phyloP scores from a whole-genome alignment of 2,888 invertebrate genomes.

The Cryptocephalus primarius region DNA sequence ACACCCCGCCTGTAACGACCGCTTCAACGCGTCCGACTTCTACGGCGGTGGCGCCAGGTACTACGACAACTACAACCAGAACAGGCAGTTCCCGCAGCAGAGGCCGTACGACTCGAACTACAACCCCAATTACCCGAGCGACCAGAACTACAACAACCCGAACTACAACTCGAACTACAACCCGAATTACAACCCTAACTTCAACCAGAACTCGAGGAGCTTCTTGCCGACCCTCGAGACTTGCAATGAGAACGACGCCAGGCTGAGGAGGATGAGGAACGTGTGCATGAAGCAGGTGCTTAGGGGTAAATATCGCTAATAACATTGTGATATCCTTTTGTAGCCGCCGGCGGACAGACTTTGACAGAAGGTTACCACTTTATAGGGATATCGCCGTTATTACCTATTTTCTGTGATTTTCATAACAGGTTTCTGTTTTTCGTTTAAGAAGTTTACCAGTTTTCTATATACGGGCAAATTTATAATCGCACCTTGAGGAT shows the following conservation, averaged over 20 bases:
- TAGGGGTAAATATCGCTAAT: conserved; percentile 51
- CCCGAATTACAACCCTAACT: neutral
- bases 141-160: conserved; percentile 8
- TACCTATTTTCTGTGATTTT: no score
- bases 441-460: no score
- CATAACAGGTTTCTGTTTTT: no score
- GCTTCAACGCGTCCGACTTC: conserved; percentile 49
- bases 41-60: conserved; percentile 7
- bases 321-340: conserved; percentile 48
- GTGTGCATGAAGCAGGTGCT: conserved; percentile 68
- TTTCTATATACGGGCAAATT: no score
- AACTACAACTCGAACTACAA: conserved; percentile 14
- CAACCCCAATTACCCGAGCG: conserved; percentile 30
- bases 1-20: conserved; percentile 60
- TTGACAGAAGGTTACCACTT: conserved; percentile 38
- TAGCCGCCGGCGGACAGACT: conserved; percentile 44
- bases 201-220: neutral
- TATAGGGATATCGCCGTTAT: no score
- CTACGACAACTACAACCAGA: conserved; percentile 10
- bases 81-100: conserved; percentile 32
- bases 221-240: conserved; percentile 13
- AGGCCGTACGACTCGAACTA: conserved; percentile 4
- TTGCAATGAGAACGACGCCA: conserved; percentile 20
- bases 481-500: no score
- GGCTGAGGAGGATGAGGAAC: conserved; percentile 32